Base-by-base conservation (phyloP, 2,888 invertebrate genomes). In the Cephus sareptanus region DNA sequence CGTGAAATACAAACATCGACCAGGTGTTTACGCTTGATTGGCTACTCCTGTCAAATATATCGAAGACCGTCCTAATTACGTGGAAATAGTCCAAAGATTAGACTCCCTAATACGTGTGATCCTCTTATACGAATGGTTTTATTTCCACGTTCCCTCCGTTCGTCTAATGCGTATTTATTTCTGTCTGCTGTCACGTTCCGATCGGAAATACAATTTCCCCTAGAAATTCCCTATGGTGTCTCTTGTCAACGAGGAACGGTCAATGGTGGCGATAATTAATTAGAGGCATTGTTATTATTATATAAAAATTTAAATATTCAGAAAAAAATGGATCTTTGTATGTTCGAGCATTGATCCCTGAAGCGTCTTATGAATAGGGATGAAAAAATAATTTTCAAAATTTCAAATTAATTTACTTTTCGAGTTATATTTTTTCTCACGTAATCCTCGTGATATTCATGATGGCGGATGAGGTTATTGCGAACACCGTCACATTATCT, bases 81-180 rank as follows among this genome's bases (percentile, higher is more conserved):
- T 12, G 3, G 31, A 31, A 34, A 71, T 3, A 4, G 31, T 15
- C 71, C 6, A 23, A 23, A 56, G 40, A 56, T 56, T 23, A 56
- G 40, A 56, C 40, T 15, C 71, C 30, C 71, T 31, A 71, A 71
- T 71, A 12, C 31, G 31, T 3, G 34, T 71, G 30, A 71, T 71
- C 71, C 34, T 33, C 71, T 71, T 71, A 71, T 71, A 31, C 71
- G 0, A 30, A 71, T 71, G 71, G 31, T 33, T 30, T 33, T 33
- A 71, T 31, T 71, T 71, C 71, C 31, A 71, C 71, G 71, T 33
- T 31, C 71, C 71, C 71, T 31, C n/a, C 30, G 33, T 13, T 33
- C 71, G 40, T 56, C 40, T 23, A 56, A 34, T 33, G 30, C 71
- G 71, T 15, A 71, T 71, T 71, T 71, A 71, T 71, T 71, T 71